Percentiles rank a stretch among this genome's conserved stretches.
Conservation (phyloP, 92 coral and sea anemone species). For the Siderastrea radians region DNA sequence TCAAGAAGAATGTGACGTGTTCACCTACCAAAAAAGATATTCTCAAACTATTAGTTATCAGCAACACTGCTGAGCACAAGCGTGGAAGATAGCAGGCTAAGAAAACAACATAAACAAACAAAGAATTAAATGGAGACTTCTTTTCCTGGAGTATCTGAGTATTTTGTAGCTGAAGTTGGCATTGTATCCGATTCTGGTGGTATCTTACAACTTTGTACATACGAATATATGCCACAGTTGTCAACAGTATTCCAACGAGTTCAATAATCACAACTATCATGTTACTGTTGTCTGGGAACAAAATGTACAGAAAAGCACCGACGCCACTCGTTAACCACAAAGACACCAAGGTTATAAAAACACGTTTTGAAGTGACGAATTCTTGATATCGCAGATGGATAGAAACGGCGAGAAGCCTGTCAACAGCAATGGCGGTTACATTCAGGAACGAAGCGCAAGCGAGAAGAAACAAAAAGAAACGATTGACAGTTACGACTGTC, state of each 20-base stretch:
- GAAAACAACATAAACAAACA: too few relatives aligned
- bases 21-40: too few relatives aligned
- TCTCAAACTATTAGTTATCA: too few relatives aligned
- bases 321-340: constrained; percentile 31
- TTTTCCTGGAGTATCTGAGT: too few relatives aligned
- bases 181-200: neutral
- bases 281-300: neutral
- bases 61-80: too few relatives aligned
- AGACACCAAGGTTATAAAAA: constrained; percentile 11
- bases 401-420: constrained; percentile 41
- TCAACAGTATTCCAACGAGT: neutral
- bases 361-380: constrained; percentile 45
- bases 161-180: too few relatives aligned
- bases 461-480: neutral
- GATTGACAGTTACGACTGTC: neutral
- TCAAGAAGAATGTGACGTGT: too few relatives aligned
- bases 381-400: constrained; percentile 58
- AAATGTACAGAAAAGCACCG: neutral
- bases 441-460: constrained; percentile 24
- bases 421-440: constrained; percentile 30
- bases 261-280: neutral
- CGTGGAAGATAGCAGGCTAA: too few relatives aligned
- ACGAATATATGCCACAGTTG: constrained; percentile 2
- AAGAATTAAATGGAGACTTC: too few relatives aligned
- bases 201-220: constrained; percentile 14